Conservation (phyloP, 1,140 invertebrate species). For the Philopotamus ludificatus region DNA sequence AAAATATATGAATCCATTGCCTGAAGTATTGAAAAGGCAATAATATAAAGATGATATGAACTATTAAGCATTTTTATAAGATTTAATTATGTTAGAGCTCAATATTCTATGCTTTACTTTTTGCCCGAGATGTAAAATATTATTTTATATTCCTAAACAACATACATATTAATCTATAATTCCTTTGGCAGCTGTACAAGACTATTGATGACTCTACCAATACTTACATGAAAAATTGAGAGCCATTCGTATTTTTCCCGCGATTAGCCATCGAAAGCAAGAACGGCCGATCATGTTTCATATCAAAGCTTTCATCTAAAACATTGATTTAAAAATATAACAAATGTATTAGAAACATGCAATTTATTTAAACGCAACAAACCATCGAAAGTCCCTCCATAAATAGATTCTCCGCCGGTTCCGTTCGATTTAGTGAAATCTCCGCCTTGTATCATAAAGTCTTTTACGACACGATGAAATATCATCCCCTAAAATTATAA, state of each 20-base stretch:
- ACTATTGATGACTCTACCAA: too few relatives aligned
- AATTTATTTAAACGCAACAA: too few relatives aligned
- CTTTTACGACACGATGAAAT: constrained; percentile 90
- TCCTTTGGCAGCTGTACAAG: too few relatives aligned
- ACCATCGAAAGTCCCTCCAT: constrained; percentile 87
- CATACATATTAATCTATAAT: too few relatives aligned
- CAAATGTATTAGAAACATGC: neutral
- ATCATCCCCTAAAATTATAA: constrained; percentile 69
- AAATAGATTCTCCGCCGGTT: constrained; percentile 88
- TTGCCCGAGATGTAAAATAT: too few relatives aligned
- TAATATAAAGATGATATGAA: too few relatives aligned
- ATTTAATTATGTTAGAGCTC: too few relatives aligned
- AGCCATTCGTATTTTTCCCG: constrained; percentile 95
- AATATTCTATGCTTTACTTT: too few relatives aligned
- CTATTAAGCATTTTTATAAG: too few relatives aligned
- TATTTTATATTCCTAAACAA: too few relatives aligned
- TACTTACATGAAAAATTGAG: constrained; percentile 96
- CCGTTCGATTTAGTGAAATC: constrained; percentile 89
- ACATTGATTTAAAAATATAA: neutral
- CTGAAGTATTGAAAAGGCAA: too few relatives aligned
- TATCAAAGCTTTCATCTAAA: constrained; percentile 86
- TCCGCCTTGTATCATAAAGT: constrained; percentile 89
- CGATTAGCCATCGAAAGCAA: constrained; percentile 96
- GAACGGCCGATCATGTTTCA: constrained; percentile 85
- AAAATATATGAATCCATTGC: too few relatives aligned